phyloP scores from a whole-genome alignment of 1,140 invertebrate genomes.

The Hycleus phaleratus region DNA sequence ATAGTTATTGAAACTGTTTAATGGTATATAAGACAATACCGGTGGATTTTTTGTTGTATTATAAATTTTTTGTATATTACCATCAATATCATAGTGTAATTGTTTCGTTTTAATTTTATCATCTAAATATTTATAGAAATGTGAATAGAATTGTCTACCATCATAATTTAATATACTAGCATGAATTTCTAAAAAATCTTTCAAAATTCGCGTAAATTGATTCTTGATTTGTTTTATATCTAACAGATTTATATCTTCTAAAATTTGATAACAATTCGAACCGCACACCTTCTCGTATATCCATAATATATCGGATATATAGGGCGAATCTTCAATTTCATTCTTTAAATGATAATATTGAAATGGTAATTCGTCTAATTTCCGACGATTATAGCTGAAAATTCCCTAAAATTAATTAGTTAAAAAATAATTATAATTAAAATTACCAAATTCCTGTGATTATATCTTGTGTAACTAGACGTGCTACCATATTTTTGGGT shows the following conservation, averaged over 20 bases:
- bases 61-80: slow-evolving; percentile 40
- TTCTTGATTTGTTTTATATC: slow-evolving; percentile 42
- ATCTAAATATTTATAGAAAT: slow-evolving; percentile 52
- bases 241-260: slow-evolving; percentile 55
- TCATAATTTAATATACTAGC: slow-evolving; percentile 63
- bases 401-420: background rate
- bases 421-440: background rate
- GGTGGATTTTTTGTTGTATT: slow-evolving; percentile 43
- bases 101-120: slow-evolving; percentile 37
- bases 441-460: slow-evolving; percentile 49
- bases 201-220: slow-evolving; percentile 53
- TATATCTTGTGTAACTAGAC: slow-evolving; percentile 37
- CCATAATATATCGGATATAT: slow-evolving; percentile 61
- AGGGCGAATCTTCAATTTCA: slow-evolving; percentile 36
- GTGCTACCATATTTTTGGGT: slow-evolving; percentile 27
- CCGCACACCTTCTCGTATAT: slow-evolving; percentile 66
- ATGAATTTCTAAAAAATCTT: slow-evolving; percentile 57
- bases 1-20: slow-evolving; percentile 33
- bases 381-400: slow-evolving; percentile 66
- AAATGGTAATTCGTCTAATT: slow-evolving; percentile 74
- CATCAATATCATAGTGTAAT: slow-evolving; percentile 21
- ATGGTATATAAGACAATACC: slow-evolving; percentile 46
- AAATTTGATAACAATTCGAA: slow-evolving; percentile 54
- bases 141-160: slow-evolving; percentile 65
- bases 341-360: slow-evolving; percentile 45